A percentile compares a stretch with the other conserved stretches of the same genome.
Conservation (phyloP, 2,113 vertebrate genomes). For the Hydrochoerus hydrochaeris region DNA sequence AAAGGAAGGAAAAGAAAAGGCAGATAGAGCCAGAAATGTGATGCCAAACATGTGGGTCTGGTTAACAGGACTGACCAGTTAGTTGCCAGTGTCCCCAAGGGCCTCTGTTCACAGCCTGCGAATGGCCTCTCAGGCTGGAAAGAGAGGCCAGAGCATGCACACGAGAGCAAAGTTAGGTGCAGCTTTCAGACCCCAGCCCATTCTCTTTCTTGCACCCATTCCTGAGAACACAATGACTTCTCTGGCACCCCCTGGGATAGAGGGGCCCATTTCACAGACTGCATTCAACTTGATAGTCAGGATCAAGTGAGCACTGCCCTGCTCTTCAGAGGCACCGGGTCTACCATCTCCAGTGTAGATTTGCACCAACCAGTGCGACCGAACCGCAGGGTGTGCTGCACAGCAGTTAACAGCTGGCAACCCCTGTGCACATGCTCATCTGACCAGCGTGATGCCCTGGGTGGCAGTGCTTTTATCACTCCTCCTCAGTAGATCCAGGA, state of each 20-base stretch:
- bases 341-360: neutral
- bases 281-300: neutral
- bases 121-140: neutral
- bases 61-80: slow-evolving; percentile 42
- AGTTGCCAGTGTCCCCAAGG: neutral
- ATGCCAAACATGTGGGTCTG: neutral
- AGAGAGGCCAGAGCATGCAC: neutral
- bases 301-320: neutral
- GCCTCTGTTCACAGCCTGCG: neutral
- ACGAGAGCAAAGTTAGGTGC: neutral
- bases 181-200: neutral
- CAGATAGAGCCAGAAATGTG: slow-evolving; percentile 16
- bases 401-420: neutral
- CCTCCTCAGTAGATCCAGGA: neutral
- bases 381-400: neutral
- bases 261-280: neutral
- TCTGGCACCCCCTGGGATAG: neutral
- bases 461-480: neutral
- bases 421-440: neutral
- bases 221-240: neutral
- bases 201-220: neutral
- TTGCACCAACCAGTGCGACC: neutral
- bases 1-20: neutral
- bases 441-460: neutral
- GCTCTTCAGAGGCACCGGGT: neutral